Conservation (phyloP, 1,140 invertebrate genomes). For the Heliconius eleuchia region DNA sequence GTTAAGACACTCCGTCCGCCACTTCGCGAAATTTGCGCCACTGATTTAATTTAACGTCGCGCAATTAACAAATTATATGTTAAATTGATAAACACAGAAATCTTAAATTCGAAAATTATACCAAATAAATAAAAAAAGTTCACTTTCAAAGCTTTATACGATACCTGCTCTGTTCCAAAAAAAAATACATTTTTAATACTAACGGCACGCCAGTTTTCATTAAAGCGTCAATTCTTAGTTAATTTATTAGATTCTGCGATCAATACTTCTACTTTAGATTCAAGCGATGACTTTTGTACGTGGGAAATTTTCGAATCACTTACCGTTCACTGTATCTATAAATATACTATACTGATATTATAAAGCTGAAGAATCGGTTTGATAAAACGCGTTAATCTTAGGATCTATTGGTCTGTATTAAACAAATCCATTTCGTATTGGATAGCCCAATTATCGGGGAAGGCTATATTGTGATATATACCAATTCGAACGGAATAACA, state of each 20-base stretch:
- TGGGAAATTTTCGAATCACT: conserved; percentile 21
- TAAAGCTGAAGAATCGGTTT: too few relatives aligned
- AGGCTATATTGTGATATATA: too few relatives aligned
- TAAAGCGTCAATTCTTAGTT: conserved; percentile 25
- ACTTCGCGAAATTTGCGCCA: too few relatives aligned
- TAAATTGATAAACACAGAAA: background rate
- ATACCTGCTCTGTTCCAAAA: background rate
- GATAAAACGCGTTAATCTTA: too few relatives aligned
- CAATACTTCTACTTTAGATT: conserved; percentile 21
- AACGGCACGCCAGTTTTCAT: conserved; percentile 29
- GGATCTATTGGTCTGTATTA: too few relatives aligned
- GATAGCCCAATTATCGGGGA: too few relatives aligned
- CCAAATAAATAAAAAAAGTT: background rate
- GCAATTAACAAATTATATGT: background rate
- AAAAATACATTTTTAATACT: background rate
- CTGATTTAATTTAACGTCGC: too few relatives aligned
- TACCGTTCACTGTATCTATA: background rate
- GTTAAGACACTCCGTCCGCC: too few relatives aligned
- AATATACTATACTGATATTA: background rate
- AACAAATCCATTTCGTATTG: too few relatives aligned
- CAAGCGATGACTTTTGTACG: conserved; percentile 14
- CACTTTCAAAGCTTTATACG: background rate
- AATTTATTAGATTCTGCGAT: conserved; percentile 22
- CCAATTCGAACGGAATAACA: too few relatives aligned
- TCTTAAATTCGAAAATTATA: background rate